Base-by-base conservation (phyloP, 2,797 vertebrate genomes). In the Spea hammondii region DNA sequence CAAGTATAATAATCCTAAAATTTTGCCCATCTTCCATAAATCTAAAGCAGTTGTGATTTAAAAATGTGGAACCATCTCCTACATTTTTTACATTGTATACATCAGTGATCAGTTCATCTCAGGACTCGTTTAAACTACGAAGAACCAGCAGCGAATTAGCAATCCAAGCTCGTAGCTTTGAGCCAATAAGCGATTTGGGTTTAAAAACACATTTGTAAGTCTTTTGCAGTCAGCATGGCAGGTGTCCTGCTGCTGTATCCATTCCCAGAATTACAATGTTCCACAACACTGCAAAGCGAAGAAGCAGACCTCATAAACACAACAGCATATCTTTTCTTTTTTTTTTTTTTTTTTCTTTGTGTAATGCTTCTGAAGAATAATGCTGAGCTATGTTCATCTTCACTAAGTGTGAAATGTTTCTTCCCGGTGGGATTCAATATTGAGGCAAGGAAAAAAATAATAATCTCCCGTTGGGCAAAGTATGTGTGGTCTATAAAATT, bases 251-350 rank as follows among this genome's bases (percentile, higher is more conserved):
- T 64, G 67, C 53, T 71, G 67, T 74, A 49, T 44, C 10, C 44
- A 51, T 54, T 76, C 68, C 73, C 60, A 76, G 79, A 80, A 80
- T 71, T 49, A 71, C 73, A 76, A 70, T 76, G 71, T 80, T 80
- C 73, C 67, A 65, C 46, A 66, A 67, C 71, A 71, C 17, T 65
- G 57, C 50, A 75, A 17, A 75, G 14, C 65, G n/a, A 45, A 55
- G 17, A 54, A 71, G 12, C 14, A 65, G 49, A 65, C 71, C 32
- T 10, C 65, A 74, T 70, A 50, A 62, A 47, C 13, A 47, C 49
- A 55, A 67, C 17, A 44, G 12, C 57, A 70, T 57, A 72, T 14
- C 5, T 54, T 65, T 67, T 4, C 55, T 45, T 32, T 53, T 53
- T 53, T 17, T 17, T 17, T 17, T 17, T 1, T 53, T 53, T 1